A percentile compares a stretch with the other conserved stretches of the same genome.
Conservation (phyloP, 2,888 invertebrate species). For the Taphrorychus bicolor region DNA sequence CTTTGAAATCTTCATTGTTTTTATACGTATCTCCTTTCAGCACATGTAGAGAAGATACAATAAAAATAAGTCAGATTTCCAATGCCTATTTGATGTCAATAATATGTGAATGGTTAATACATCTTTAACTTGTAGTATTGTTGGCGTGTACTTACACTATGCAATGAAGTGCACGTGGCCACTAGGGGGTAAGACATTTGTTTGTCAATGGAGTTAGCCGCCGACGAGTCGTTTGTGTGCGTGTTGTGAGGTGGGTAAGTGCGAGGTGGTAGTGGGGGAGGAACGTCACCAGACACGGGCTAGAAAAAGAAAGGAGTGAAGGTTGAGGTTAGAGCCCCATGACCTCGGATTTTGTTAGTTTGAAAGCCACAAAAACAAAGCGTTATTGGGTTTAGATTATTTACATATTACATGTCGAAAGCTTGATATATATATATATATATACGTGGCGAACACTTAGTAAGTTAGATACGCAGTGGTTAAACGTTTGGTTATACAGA, state of each 20-base stretch:
- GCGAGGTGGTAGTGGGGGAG: slow-evolving; percentile 63
- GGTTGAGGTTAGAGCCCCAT: neutral
- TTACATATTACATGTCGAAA: too few relatives aligned
- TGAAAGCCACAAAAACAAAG: neutral
- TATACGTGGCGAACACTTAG: neutral
- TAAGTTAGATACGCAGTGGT: too few relatives aligned
- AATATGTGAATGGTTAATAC: too few relatives aligned
- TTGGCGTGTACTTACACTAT: slow-evolving; percentile 60
- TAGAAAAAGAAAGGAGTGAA: slow-evolving; percentile 7
- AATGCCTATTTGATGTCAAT: too few relatives aligned
- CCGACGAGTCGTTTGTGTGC: slow-evolving; percentile 52
- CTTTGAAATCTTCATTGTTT: too few relatives aligned
- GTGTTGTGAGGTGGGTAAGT: slow-evolving; percentile 37
- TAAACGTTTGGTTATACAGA: too few relatives aligned
- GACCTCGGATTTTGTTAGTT: neutral
- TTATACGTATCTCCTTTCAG: too few relatives aligned
- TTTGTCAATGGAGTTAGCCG: slow-evolving; percentile 68
- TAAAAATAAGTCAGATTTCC: too few relatives aligned
- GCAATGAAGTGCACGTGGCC: slow-evolving; percentile 62
- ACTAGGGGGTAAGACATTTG: slow-evolving; percentile 72
- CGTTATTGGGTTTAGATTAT: neutral
- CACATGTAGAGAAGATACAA: too few relatives aligned
- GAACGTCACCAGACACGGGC: slow-evolving; percentile 43
- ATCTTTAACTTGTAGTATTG: neutral
- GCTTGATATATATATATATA: too few relatives aligned